phyloP scores from a whole-genome alignment of 2,113 vertebrate genomes.

The Circaetus gallicus region DNA sequence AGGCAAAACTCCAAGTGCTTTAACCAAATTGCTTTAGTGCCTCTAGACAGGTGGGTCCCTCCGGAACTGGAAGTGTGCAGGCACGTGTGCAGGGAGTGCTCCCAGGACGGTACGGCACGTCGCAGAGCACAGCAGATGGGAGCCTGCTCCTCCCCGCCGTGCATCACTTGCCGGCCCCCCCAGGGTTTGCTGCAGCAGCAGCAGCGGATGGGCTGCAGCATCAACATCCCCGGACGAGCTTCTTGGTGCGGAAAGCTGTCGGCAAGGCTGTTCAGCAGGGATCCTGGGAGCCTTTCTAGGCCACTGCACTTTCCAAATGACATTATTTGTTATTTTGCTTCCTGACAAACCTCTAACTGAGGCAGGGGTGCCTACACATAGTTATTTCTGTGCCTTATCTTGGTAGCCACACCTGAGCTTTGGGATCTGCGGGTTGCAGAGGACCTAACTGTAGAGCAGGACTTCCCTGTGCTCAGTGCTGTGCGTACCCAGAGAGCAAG shows the following conservation, averaged over 20 bases:
- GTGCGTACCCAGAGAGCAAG: background rate
- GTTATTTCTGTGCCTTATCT: background rate
- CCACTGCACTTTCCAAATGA: background rate
- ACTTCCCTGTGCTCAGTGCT: background rate
- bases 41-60: background rate
- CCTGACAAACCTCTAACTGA: background rate
- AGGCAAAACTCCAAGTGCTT: background rate
- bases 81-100: background rate
- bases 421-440: background rate
- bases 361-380: rapidly evolving
- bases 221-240: background rate
- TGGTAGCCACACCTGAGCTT: background rate
- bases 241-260: background rate
- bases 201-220: background rate
- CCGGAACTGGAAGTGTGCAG: background rate
- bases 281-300: background rate
- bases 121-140: background rate
- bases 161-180: background rate
- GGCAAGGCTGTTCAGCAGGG: background rate
- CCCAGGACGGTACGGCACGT: rapidly evolving
- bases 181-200: background rate
- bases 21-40: background rate
- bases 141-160: rapidly evolving
- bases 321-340: background rate
- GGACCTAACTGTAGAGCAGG: background rate